Conservation (phyloP, 1,140 invertebrate species). For the Drosophila ogumai region DNA sequence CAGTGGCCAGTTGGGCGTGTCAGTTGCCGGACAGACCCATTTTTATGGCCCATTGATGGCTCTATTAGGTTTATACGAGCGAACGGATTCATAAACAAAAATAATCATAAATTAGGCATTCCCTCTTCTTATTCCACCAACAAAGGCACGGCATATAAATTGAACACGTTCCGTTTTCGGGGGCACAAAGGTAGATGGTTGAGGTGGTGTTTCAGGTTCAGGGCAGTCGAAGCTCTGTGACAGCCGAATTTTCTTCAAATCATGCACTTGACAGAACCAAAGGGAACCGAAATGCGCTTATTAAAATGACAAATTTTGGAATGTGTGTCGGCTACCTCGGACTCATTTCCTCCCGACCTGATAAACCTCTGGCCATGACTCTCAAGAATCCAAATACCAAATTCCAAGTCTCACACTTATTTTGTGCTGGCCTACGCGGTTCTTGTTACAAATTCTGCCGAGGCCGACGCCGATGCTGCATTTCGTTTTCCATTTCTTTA, state of each 20-base stretch:
- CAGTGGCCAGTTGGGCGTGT: constrained; percentile 30
- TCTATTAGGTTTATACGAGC: constrained; percentile 78
- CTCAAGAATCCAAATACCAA: constrained; percentile 58
- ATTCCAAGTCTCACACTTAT: constrained; percentile 36
- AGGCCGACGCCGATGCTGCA: constrained; percentile 56
- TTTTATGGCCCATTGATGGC: constrained; percentile 78
- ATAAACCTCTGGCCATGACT: constrained; percentile 61
- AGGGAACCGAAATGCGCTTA: constrained; percentile 65
- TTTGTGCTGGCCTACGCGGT: constrained; percentile 69
- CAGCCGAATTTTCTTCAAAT: constrained; percentile 37
- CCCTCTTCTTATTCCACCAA: constrained; percentile 9
- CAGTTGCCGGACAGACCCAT: constrained; percentile 43
- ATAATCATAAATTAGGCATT: constrained; percentile 76
- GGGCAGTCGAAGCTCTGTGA: constrained; percentile 11
- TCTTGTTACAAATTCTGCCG: constrained; percentile 57
- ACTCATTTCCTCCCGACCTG: constrained; percentile 15
- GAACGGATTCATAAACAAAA: constrained; percentile 76
- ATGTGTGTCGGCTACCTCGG: constrained; percentile 18
- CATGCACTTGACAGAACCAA: constrained; percentile 59
- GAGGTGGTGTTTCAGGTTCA: constrained; percentile 9
- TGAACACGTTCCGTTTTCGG: constrained; percentile 56
- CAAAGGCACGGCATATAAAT: constrained; percentile 54
- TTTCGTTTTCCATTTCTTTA: constrained; percentile 48
- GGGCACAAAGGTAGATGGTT: constrained; percentile 38
- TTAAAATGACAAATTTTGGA: constrained; percentile 77